Base-by-base conservation (phyloP, 1,140 invertebrate species). In the Drosophila novamexicana region DNA sequence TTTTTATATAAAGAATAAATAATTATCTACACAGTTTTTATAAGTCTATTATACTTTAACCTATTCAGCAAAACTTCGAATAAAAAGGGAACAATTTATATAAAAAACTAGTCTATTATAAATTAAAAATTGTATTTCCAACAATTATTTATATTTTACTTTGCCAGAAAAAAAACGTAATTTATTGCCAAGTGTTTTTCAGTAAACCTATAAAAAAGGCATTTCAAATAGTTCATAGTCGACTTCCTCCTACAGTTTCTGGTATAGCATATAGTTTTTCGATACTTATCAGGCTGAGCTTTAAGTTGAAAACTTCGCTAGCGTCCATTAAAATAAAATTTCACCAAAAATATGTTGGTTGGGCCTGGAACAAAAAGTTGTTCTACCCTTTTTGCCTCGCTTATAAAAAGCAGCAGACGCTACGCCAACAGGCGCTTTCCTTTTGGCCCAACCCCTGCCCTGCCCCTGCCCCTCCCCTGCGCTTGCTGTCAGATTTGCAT, bases 281-380 rank as follows among this genome's bases (percentile, higher is more conserved):
- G n/a, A 68, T 42, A 22, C 49, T 16, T 42, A 57, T 10, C 22
- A 40, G 8, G 39, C 34, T 52, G 22, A 45, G 56, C 47, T 61
- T 50, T 69, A 68, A 74, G 50, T 36, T 64, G 4, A 10, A 52
- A 32, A 52, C n/a, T 40, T 49, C 14, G 40, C 7, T 50, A 61
- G 39, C 36, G 37, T 47, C 56, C 50, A 74, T 69, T 62, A 61
- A 61, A 73, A 68, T 45, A 68, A 54, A 68, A 69, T 62, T 74
- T 49, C 36, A 61, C 14, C 22, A 22, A 58, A 36, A 65, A 66
- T 65, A 71, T 57, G 69, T 61, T 73, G 12, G 53, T 42, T 42
- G 39, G 44, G 7, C 47, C 9, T 39, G 14, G 7, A 36, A 53
- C 7, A 56, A 61, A 74, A 69, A 56, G 42, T 62, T 69, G 44